Percentiles rank a stretch among this genome's conserved stretches.
Conservation (phyloP, 2,888 invertebrate genomes). For the Muschampia plurimacula region DNA sequence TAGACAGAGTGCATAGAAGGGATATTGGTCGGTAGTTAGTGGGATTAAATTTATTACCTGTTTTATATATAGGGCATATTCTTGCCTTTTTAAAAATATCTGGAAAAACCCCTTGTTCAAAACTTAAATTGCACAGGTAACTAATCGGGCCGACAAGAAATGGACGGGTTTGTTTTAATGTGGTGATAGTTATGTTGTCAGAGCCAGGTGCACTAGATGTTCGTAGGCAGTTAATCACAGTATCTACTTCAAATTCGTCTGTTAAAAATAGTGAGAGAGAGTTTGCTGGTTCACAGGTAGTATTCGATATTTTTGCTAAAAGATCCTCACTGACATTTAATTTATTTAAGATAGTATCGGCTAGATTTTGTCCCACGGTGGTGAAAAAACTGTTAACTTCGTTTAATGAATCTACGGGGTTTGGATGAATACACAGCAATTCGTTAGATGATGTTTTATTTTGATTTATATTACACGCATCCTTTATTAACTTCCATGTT, state of each 20-base stretch:
- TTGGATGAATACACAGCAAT: neutral
- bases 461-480: neutral
- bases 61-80: conserved; percentile 17
- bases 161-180: neutral
- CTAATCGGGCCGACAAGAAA: neutral
- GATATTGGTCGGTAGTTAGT: neutral
- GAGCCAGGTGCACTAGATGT: neutral
- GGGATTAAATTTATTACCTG: conserved; percentile 5
- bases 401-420: conserved; percentile 17
- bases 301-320: conserved; percentile 15
- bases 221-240: neutral
- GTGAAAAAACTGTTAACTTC: conserved; percentile 28
- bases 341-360: conserved; percentile 21
- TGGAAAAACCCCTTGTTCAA: conserved; percentile 1
- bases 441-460: neutral
- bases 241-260: conserved; percentile 1
- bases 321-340: conserved; percentile 10
- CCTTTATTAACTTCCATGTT: neutral
- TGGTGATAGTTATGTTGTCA: neutral
- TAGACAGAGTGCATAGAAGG: too few species aligned
- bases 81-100: neutral
- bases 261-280: conserved; percentile 23
- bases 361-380: conserved; percentile 15
- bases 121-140: conserved; percentile 12
- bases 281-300: neutral